Conservation (phyloP, 2,888 invertebrate genomes). For the Lysandra coridon region DNA sequence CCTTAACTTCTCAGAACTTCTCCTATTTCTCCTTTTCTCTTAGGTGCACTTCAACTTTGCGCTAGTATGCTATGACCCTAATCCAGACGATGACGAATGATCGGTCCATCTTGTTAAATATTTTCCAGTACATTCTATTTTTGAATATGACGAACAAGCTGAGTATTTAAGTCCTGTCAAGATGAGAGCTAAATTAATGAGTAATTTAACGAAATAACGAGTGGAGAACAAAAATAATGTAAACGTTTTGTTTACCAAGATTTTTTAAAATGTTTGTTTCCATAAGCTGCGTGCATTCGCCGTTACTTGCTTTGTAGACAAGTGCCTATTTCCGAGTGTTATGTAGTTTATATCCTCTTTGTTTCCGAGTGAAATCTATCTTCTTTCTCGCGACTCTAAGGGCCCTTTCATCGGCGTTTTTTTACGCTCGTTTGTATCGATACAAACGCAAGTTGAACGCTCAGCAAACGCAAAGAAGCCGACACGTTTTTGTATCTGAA, state of each 20-base stretch:
- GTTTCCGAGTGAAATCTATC: too few relatives aligned
- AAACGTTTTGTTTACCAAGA: background rate
- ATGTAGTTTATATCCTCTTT: too few relatives aligned
- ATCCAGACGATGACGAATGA: background rate
- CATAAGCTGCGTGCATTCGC: background rate
- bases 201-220: background rate
- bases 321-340: too few relatives aligned
- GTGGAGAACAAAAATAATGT: background rate
- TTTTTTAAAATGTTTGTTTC: background rate
- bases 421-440: too few relatives aligned
- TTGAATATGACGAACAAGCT: background rate
- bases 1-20: too few relatives aligned
- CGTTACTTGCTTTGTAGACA: background rate
- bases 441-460: too few relatives aligned
- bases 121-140: conserved; percentile 10
- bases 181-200: background rate
- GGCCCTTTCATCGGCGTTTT: too few relatives aligned
- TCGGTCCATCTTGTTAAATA: background rate
- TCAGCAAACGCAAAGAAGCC: too few relatives aligned
- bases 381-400: too few relatives aligned
- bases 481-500: too few relatives aligned
- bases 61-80: background rate
- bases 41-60: background rate
- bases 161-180: background rate
- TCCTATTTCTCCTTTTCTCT: background rate